Percentiles rank a stretch among this genome's conserved stretches.
Evolutionary conservation across 1,140 invertebrate species (phyloP).

Genomic region (Nephila pilipes): DNA sequence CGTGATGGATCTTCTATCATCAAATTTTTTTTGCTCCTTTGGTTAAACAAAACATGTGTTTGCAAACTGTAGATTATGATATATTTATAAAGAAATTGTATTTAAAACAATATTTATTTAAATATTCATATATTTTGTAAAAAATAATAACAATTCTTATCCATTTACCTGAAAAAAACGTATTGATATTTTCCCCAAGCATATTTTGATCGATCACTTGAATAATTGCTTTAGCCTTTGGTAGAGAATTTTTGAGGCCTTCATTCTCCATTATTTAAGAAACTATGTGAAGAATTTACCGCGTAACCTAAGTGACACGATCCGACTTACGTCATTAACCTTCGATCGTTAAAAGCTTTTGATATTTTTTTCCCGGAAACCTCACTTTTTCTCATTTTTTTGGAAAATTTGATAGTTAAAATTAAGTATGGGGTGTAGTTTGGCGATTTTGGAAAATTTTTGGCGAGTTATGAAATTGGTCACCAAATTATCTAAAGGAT

Average conservation of each 20-base stretch:
- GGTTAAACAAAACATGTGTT: no score
- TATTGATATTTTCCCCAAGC: neutral
- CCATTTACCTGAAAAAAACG: neutral
- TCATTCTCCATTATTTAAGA: neutral
- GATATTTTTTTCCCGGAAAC: neutral
- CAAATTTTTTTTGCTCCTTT: no score
- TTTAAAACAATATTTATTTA: no score
- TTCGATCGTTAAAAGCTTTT: neutral
- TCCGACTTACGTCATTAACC: neutral
- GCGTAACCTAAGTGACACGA: neutral
- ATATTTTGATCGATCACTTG: neutral
- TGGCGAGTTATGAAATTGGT: no score
- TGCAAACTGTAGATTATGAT: no score
- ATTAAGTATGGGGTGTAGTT: no score
- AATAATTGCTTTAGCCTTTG: neutral
- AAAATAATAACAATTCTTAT: neutral
- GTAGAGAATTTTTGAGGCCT: neutral
- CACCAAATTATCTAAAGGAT: no score
- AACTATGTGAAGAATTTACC: constrained; percentile 36
- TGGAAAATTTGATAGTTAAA: no score
- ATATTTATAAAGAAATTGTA: no score
- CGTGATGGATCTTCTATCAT: no score
- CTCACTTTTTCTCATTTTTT: neutral
- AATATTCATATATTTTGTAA: no score
- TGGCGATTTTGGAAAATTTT: no score